Base-by-base conservation (phyloP, 2,113 vertebrate species). In the Trachemys scripta region DNA sequence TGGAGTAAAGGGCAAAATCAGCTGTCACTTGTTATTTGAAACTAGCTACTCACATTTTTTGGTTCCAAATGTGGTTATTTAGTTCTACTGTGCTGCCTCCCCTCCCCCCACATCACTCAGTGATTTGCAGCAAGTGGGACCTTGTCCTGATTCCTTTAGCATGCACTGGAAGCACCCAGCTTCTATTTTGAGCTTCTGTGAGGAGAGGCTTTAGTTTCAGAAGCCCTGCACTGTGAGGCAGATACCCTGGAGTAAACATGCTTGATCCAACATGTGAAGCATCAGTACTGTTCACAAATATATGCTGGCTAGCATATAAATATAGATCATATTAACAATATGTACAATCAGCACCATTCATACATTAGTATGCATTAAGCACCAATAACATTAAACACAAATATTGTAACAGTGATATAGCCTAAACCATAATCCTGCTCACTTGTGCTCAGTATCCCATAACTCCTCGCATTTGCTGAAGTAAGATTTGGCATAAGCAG, bases 101-200 rank as follows among this genome's bases (percentile, higher is more conserved):
- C 90, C 17, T 12, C 11, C 7, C 80, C 57, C 79, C 82, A 81
- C 57, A 5, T 17, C 8, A 1, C 25, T 57, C 45, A 5, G 6
- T 0, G 8, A 69, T 59, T 54, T 7, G 5, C 65, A 35, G 3
- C 6, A 45, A n/a, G 59, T 22, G 2, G 31, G 35, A 16, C 5
- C 75, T 57, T 54, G 53, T n/a, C 25, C 2, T 0, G 1, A 20
- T 8, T 5, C 31, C 25, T 75, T 25, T 2, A 13, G 62, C 84
- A 8, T 1, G 31, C 0, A 7, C 51, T 42, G 78, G 27, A 35
- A 31, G n/a, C 1, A 1, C 49, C 49, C 27, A 6, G 54, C 2
- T 1, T 42, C 90, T 2, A 2, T 5, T 50, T 2, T 22, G 51
- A 35, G 27, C 31, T n/a, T n/a, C 29, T 11, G n/a, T 35, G 19